Percentiles rank a stretch among this genome's conserved stretches.
Evolutionary conservation across 1,140 invertebrate species (phyloP).

Genomic region (Callitettix versicolor): DNA sequence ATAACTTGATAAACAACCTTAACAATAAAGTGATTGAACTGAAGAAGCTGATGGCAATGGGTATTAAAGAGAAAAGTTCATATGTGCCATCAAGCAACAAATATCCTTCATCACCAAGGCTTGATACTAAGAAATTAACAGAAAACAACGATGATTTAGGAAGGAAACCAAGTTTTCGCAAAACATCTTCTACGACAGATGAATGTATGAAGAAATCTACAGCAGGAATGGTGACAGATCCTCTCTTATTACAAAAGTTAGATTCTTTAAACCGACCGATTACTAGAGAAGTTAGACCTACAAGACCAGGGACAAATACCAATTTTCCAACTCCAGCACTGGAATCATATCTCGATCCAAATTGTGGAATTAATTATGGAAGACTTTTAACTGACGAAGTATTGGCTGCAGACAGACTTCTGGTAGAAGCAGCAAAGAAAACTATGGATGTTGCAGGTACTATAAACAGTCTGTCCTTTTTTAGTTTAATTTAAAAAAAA

Average conservation of each 20-base stretch:
- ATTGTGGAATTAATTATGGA: conserved; percentile 63
- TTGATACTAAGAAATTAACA: conserved; percentile 35
- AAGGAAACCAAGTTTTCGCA: conserved; percentile 52
- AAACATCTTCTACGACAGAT: conserved; percentile 47
- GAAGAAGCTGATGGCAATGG: conserved; percentile 53
- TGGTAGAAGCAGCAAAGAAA: conserved; percentile 70
- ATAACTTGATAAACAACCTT: conserved; percentile 66
- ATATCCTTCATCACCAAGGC: conserved; percentile 29
- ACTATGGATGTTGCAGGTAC: conserved; percentile 73
- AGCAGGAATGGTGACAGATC: conserved; percentile 48
- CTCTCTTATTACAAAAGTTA: conserved; percentile 50
- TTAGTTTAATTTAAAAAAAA: conserved; percentile 13
- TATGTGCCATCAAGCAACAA: conserved; percentile 4
- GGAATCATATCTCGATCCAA: conserved; percentile 46
- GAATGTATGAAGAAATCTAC: conserved; percentile 37
- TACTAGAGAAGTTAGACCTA: conserved; percentile 44
- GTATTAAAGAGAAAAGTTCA: conserved; percentile 23
- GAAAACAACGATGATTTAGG: conserved; percentile 33
- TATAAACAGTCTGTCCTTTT: no score
- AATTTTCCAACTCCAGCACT: conserved; percentile 16
- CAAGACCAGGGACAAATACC: conserved; percentile 1
- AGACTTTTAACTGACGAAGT: conserved; percentile 78
- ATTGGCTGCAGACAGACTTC: conserved; percentile 61
- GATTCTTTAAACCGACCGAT: conserved; percentile 48
- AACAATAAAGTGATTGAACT: conserved; percentile 61